Conservation (phyloP, 2,797 vertebrate species). For the Bradypus variegatus region DNA sequence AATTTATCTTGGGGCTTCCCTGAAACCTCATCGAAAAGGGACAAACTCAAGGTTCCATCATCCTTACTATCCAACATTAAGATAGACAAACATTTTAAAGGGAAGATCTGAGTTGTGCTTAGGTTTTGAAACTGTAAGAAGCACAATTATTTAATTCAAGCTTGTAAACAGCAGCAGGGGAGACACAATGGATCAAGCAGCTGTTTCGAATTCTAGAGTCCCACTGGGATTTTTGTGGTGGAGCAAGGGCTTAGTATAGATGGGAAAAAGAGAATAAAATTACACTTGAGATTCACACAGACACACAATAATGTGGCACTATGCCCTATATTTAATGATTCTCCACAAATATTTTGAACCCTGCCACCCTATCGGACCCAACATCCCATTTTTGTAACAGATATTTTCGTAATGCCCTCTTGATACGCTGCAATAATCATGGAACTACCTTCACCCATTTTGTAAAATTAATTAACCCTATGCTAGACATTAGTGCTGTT, state of each 20-base stretch:
- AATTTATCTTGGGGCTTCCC: background rate
- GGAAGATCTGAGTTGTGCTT: background rate
- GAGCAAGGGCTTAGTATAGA: background rate
- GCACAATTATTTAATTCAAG: background rate
- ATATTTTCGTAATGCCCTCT: no score
- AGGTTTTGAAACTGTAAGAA: background rate
- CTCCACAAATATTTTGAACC: background rate
- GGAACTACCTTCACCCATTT: background rate
- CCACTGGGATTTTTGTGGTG: background rate
- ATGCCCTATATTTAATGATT: background rate
- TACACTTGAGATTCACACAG: background rate
- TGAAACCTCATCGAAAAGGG: background rate
- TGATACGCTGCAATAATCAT: no score
- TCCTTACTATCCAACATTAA: background rate
- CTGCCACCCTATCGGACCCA: background rate
- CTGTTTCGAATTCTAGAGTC: background rate
- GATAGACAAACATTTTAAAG: background rate
- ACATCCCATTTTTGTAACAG: background rate
- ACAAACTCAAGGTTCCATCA: background rate
- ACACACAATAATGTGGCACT: background rate
- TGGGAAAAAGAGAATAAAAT: background rate
- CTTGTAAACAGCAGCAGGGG: background rate
- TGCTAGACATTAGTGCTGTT: background rate
- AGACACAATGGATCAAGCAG: background rate
- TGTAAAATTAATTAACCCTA: background rate